Percentiles rank a stretch among this genome's conserved stretches.
These are phyloP conservation scores for Gulo gulo DNA, from an alignment of 2,113 vertebrate species.

Conservation along the genomic window DNA sequence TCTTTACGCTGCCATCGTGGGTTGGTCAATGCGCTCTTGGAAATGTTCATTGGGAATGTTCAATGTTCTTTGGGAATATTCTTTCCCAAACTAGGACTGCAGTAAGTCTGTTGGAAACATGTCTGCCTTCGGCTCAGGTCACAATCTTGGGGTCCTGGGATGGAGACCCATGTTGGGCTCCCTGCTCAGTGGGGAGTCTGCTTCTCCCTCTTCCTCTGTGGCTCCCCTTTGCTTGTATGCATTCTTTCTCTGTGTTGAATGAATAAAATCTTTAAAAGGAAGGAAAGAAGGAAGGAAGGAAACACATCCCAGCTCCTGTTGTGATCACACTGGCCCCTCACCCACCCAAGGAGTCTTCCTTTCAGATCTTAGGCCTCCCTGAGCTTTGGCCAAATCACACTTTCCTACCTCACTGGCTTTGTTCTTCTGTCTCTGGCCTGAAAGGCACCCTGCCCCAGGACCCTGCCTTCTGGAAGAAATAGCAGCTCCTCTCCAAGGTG, in stretches of 20 bases:
- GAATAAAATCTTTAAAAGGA: too few species aligned
- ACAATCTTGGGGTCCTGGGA: too few species aligned
- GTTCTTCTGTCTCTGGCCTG: not conserved
- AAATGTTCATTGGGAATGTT: not conserved
- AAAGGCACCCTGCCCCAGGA: not conserved
- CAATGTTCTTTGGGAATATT: not conserved
- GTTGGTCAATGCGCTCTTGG: not conserved
- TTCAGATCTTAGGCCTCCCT: not conserved
- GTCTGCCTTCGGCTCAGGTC: too few species aligned
- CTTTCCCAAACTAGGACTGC: not conserved
- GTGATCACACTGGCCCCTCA: too few species aligned
- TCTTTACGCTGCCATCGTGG: not conserved
- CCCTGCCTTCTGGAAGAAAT: not conserved
- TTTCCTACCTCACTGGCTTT: not conserved
- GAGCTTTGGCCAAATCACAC: not conserved
- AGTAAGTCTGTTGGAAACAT: not conserved
- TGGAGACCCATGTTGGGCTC: too few species aligned
- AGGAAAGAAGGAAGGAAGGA: not conserved
- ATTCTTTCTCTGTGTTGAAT: too few species aligned
- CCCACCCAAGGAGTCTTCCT: not conserved
- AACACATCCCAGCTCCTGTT: not conserved
- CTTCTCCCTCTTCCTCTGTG: too few species aligned
- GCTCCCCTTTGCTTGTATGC: too few species aligned
- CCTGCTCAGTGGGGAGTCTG: too few species aligned
- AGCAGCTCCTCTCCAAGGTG: not conserved